Evolutionary conservation across 2,113 vertebrate species (phyloP).

Genomic region (Corythornis vintsioides): DNA sequence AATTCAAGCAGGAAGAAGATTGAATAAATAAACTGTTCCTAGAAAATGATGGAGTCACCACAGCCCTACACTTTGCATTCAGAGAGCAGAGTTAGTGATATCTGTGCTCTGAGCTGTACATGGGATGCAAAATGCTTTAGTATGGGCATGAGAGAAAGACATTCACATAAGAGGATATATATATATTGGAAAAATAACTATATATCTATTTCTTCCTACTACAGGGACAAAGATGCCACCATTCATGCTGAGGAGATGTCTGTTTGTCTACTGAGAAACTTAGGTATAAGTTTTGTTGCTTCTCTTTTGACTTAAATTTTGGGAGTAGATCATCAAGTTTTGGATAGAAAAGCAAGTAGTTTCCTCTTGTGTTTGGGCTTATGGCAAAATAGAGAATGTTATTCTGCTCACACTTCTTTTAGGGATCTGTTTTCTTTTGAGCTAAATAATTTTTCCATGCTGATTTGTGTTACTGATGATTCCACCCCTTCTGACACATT

Average conservation of each 20-base stretch:
- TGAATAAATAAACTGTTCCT: not conserved
- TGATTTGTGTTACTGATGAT: not conserved
- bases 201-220: not conserved
- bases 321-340: not conserved
- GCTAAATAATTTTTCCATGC: not conserved
- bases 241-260: conserved; percentile 85
- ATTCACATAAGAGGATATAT: too few species aligned
- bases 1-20: not conserved
- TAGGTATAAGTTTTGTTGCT: conserved; percentile 79
- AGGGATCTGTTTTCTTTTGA: not conserved
- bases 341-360: not conserved
- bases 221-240: conserved; percentile 83
- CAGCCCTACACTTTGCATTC: not conserved
- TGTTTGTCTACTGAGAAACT: conserved; percentile 83
- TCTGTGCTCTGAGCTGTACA: not conserved
- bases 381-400: not conserved
- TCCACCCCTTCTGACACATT: not conserved
- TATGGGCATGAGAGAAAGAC: not conserved
- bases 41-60: not conserved
- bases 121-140: not conserved
- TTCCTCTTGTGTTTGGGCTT: not conserved
- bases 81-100: not conserved
- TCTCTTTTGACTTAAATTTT: not conserved
- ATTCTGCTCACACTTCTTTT: not conserved
- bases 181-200: too few species aligned